A percentile compares a stretch with the other conserved stretches of the same genome.
Evolutionary conservation across 2,797 vertebrate genomes (phyloP).

Genomic region (Protosalanx chinensis): DNA sequence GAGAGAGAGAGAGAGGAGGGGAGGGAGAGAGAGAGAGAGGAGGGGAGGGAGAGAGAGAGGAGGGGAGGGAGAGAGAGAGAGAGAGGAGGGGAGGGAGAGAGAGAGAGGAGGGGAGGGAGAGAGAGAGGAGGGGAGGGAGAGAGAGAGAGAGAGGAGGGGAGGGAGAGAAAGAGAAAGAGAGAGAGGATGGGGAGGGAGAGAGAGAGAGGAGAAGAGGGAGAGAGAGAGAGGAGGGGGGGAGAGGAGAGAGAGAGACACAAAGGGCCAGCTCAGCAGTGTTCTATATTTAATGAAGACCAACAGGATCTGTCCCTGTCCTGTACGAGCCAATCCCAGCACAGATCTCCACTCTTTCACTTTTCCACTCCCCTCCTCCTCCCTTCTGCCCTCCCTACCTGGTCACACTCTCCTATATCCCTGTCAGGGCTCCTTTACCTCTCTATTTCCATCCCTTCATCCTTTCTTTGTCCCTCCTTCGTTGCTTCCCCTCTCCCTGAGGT

Average conservation of each 20-base stretch:
- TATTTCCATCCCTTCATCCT: background rate
- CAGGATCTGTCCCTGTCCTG: background rate
- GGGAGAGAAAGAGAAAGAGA: too few species aligned
- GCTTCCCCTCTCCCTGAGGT: background rate
- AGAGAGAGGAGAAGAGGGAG: too few species aligned
- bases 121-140: background rate
- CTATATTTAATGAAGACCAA: background rate
- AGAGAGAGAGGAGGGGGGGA: background rate
- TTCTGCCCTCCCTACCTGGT: background rate
- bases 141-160: too few species aligned
- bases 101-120: background rate
- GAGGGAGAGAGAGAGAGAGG: too few species aligned
- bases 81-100: background rate
- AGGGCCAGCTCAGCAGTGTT: background rate
- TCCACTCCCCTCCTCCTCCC: background rate
- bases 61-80: background rate
- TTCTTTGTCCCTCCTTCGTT: background rate
- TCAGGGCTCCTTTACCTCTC: background rate
- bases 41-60: too few species aligned
- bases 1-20: too few species aligned
- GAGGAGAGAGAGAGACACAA: background rate
- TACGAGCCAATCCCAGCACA: background rate
- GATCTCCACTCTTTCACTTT: background rate
- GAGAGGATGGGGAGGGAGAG: background rate
- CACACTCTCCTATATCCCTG: background rate